Evolutionary conservation across 2,113 vertebrate species (phyloP).

Genomic region (Poeciliopsis prolifica): DNA sequence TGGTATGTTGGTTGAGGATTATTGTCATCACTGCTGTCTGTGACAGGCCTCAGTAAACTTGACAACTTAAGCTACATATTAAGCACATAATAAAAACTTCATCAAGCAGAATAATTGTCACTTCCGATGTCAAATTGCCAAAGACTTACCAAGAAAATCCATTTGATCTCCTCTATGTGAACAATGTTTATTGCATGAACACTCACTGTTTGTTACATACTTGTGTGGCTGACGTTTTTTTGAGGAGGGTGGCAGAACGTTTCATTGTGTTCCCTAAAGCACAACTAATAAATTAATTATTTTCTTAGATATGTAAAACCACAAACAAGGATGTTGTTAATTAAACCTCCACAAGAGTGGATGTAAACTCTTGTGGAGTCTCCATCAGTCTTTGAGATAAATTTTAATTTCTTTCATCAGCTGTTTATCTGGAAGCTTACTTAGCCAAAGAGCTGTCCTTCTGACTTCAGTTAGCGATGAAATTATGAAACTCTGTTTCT

Average conservation of each 20-base stretch:
- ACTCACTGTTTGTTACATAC: background rate
- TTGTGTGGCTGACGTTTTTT: background rate
- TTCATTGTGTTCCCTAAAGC: background rate
- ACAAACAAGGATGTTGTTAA: too few relatives aligned
- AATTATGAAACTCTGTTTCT: too few relatives aligned
- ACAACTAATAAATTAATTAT: background rate
- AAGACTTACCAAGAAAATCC: background rate
- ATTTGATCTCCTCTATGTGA: background rate
- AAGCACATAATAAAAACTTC: constrained; percentile 2
- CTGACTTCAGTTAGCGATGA: too few relatives aligned
- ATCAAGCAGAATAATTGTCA: constrained; percentile 2
- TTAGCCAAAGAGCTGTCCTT: too few relatives aligned
- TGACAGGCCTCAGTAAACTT: background rate
- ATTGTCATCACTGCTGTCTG: background rate
- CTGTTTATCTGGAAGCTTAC: too few relatives aligned
- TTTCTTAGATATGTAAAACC: background rate
- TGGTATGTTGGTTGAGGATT: background rate
- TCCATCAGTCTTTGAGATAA: too few relatives aligned
- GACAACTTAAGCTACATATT: background rate
- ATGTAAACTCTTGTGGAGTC: too few relatives aligned
- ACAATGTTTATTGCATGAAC: background rate
- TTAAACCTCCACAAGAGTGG: too few relatives aligned
- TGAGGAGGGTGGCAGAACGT: background rate
- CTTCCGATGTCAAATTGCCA: background rate
- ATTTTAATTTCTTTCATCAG: too few relatives aligned